Percentiles rank a stretch among this genome's conserved stretches.
phyloP scores from a whole-genome alignment of 1,140 invertebrate species.

The Steinernema khuongi region DNA sequence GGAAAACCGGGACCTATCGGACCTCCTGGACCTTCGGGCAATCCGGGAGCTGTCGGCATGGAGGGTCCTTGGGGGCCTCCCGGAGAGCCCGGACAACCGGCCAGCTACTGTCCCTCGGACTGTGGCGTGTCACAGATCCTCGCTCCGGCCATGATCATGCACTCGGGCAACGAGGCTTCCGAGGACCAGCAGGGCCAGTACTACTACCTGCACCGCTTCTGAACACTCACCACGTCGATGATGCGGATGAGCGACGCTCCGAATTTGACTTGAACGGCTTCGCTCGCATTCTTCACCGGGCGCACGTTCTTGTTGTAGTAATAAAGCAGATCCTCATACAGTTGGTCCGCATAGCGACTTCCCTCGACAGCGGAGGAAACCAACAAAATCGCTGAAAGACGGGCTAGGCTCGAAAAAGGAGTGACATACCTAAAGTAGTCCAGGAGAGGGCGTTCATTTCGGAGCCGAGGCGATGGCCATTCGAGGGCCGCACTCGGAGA shows the following conservation, averaged over 20 bases:
- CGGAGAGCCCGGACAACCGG: slow-evolving; percentile 46
- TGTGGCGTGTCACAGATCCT: slow-evolving; percentile 50
- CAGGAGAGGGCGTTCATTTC: not conserved
- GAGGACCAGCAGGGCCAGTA: not conserved
- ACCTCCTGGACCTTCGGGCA: slow-evolving; percentile 35
- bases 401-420: not conserved
- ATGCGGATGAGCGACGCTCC: slow-evolving; percentile 66
- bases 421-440: not conserved
- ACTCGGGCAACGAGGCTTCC: not conserved
- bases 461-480: not conserved
- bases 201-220: not conserved
- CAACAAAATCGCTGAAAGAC: slow-evolving; percentile 20
- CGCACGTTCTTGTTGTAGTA: slow-evolving; percentile 92
- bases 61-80: slow-evolving; percentile 48
- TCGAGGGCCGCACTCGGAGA: not conserved
- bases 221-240: slow-evolving; percentile 62
- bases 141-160: slow-evolving; percentile 29
- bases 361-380: slow-evolving; percentile 8
- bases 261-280: slow-evolving; percentile 84
- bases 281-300: slow-evolving; percentile 85
- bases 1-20: slow-evolving; percentile 41
- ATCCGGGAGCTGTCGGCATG: slow-evolving; percentile 28
- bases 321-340: slow-evolving; percentile 75
- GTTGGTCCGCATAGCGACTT: slow-evolving; percentile 56
- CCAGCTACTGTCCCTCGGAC: slow-evolving; percentile 49